Percentiles rank a stretch among this genome's conserved stretches.
phyloP scores from a whole-genome alignment of 2,888 invertebrate genomes.

The Hoplodrina blanda region DNA sequence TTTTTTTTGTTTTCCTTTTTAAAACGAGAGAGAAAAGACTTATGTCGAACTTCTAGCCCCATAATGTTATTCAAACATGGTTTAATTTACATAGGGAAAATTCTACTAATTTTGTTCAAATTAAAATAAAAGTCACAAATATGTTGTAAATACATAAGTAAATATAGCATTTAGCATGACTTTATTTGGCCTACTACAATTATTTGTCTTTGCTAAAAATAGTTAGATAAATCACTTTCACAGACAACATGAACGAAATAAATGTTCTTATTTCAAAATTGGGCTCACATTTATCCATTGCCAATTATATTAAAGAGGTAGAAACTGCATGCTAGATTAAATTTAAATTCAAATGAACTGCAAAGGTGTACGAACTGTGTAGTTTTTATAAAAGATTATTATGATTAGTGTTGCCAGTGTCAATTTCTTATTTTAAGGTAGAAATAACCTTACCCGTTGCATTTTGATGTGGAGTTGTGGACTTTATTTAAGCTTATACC shows the following conservation, averaged over 20 bases:
- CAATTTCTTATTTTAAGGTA: not conserved
- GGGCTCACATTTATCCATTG: conserved; percentile 10
- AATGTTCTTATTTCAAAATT: conserved; percentile 16
- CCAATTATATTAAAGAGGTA: not conserved
- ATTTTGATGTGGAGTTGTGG: no score
- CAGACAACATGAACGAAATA: conserved; percentile 24
- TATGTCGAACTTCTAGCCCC: not conserved
- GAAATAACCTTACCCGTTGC: no score
- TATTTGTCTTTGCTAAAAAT: conserved; percentile 25
- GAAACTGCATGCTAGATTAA: no score
- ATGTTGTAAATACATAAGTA: conserved; percentile 30
- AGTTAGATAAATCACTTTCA: conserved; percentile 25
- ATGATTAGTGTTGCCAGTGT: not conserved
- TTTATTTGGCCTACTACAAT: conserved; percentile 37
- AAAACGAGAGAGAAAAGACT: not conserved
- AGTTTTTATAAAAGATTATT: no score
- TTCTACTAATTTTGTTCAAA: conserved; percentile 6
- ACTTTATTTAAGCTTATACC: no score
- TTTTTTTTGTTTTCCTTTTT: not conserved
- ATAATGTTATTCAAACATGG: no score
- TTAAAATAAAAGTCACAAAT: conserved; percentile 39
- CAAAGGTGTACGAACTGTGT: no score
- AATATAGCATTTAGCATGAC: conserved; percentile 42
- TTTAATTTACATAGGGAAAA: no score
- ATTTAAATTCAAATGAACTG: no score